phyloP scores from a whole-genome alignment of 2,113 vertebrate species.

The Nesoenas mayeri region DNA sequence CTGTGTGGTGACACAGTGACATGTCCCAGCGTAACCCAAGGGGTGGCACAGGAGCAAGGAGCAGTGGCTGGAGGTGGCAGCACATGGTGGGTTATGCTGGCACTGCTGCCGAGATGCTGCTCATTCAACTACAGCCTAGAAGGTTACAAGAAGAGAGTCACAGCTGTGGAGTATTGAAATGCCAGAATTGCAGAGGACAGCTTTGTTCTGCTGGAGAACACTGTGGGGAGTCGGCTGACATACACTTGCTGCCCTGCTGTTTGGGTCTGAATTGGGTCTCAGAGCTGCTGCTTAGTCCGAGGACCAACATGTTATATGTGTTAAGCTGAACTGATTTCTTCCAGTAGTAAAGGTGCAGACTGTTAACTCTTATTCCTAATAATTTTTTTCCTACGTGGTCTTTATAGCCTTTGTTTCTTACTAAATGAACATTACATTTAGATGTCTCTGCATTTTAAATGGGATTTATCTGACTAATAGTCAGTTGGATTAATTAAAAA shows the following conservation, averaged over 20 bases:
- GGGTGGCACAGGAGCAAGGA: neutral
- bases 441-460: neutral
- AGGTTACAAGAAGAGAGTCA: neutral
- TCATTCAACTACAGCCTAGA: neutral
- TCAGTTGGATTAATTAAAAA: neutral
- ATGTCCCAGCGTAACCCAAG: neutral
- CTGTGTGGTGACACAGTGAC: too few relatives aligned
- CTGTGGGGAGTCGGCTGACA: neutral
- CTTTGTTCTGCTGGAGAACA: neutral
- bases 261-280: neutral
- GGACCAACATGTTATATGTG: neutral
- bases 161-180: neutral
- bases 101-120: neutral
- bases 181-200: neutral
- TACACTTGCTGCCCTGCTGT: neutral
- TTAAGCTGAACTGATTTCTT: neutral
- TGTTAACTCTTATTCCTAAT: neutral
- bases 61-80: neutral
- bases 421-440: neutral
- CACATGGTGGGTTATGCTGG: rapidly evolving
- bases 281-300: neutral
- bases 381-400: neutral
- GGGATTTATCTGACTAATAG: neutral
- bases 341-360: neutral
- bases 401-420: neutral